These are phyloP conservation scores for Dusona sp. DNA, from an alignment of 2,888 invertebrate genomes.

Conservation along the genomic window DNA sequence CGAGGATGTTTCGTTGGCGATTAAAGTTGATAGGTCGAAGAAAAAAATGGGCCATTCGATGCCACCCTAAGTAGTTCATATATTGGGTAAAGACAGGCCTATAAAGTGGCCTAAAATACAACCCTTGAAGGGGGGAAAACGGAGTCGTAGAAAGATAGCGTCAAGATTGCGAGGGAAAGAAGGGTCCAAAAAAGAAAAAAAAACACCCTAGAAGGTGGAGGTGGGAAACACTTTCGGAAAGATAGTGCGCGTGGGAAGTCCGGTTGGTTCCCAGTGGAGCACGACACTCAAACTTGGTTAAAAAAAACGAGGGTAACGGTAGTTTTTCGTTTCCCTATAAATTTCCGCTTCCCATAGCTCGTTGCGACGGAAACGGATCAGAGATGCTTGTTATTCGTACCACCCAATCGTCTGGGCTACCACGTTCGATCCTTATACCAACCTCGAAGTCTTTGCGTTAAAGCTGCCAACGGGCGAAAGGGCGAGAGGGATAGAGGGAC, in stretches of 20 bases:
- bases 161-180: conserved; percentile 25
- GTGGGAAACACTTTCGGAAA: background rate
- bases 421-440: conserved; percentile 27
- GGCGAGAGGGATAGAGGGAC: background rate
- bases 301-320: background rate
- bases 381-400: conserved; percentile 73
- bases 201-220: background rate
- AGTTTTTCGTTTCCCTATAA: conserved; percentile 72
- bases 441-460: background rate
- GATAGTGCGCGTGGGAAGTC: conserved; percentile 8
- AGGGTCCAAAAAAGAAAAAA: background rate
- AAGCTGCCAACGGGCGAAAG: background rate
- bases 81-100: conserved; percentile 27
- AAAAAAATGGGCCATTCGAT: conserved; percentile 10
- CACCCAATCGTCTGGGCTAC: conserved; percentile 65
- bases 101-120: conserved; percentile 21
- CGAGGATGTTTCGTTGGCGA: background rate
- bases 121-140: background rate
- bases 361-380: conserved; percentile 71
- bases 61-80: background rate
- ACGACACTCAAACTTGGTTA: conserved; percentile 1
- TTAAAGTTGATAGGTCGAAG: conserved; percentile 18
- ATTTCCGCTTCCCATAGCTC: conserved; percentile 69
- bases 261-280: background rate
- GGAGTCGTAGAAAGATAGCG: conserved; percentile 1